Conservation (phyloP, 2,888 invertebrate genomes). For the Tolmerus cingulatus region DNA sequence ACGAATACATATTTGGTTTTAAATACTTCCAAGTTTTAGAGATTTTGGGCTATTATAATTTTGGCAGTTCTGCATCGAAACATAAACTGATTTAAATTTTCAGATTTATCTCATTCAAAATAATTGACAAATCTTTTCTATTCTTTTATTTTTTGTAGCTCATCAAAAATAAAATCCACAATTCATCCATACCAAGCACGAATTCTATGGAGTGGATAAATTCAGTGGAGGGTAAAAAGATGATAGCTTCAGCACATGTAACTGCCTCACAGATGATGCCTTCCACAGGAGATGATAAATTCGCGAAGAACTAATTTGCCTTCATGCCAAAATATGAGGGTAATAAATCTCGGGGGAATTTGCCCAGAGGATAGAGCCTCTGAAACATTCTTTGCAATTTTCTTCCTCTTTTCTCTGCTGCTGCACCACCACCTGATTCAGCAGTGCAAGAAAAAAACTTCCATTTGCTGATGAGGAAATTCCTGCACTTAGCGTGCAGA, state of each 20-base stretch:
- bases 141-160: not conserved
- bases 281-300: not conserved
- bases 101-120: not conserved
- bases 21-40: no score
- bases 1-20: no score
- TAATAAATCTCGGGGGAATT: conserved; percentile 6
- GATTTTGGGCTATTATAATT: no score
- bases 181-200: not conserved
- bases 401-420: not conserved
- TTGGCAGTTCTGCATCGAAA: no score
- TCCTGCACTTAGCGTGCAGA: not conserved
- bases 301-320: conserved; percentile 17
- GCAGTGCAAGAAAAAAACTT: not conserved
- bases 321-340: conserved; percentile 28
- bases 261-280: not conserved
- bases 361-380: not conserved
- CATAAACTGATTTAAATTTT: no score
- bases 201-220: not conserved
- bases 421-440: not conserved
- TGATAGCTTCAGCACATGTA: not conserved
- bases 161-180: not conserved
- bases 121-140: not conserved
- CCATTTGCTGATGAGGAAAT: conserved; percentile 33
- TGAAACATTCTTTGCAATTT: not conserved
- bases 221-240: not conserved